Evolutionary conservation across 2,888 invertebrate species (phyloP), one percentile per base, ranked within the genome.

Genomic region (Lepas anatifera): DNA sequence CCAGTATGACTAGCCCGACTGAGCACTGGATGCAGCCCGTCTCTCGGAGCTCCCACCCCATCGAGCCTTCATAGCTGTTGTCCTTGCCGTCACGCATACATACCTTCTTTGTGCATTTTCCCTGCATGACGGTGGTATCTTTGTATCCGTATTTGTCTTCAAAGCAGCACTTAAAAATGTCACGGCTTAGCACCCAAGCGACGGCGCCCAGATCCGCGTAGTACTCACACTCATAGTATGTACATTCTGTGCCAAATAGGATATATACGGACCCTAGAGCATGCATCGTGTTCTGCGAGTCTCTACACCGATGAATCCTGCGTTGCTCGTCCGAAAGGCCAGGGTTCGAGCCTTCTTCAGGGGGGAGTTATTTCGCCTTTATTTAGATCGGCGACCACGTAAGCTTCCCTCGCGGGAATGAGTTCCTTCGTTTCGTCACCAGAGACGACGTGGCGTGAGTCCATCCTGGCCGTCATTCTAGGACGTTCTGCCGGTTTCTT

Each of bases 81-180:
- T 41, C 66, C 25, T 37, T 27, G 18, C 39, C 66, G 13, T 66
- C 41, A 4, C 25, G 39, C 27, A 22, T 37, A 7, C 66, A 66
- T 8, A 39, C 41, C 18, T 66, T 66, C 37, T 41, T 37, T 18
- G 25, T 39, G 66, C 66, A 66, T 11, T 41, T 66, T 25, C 66
- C 66, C 41, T 66, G n/a, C 66, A 66, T 66, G 39, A 66, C 25
- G 27, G 66, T 3, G 16, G 16, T 27, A 13, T 66, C 66, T 39
- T 37, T 66, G 66, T 37, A 66, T 13, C 25, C 66, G 13, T 37
- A 37, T 10, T 66, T 41, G 0, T 66, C 66, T 7, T 66, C 39
- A 27, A 66, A 66, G 39, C 66, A 66, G 66, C 66, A 66, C 66
- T 66, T 66, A 39, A n/a, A 66, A 39, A 66, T 39, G 39, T 66